These are phyloP conservation scores for Drosophila nannoptera DNA, from an alignment of 1,140 invertebrate species.

Conservation along the genomic window DNA sequence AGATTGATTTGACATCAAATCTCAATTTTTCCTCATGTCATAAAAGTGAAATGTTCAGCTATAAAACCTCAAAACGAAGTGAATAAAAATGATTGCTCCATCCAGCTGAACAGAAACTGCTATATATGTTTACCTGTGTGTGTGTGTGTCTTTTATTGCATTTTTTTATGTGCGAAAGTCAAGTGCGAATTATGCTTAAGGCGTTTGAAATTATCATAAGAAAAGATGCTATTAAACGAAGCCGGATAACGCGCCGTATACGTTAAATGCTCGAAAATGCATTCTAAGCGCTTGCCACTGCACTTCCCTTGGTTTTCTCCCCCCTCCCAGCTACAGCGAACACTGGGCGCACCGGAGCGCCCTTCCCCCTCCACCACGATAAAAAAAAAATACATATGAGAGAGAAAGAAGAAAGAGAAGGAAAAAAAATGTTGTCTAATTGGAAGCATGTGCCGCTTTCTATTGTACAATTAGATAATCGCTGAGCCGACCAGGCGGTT, in stretches of 20 bases:
- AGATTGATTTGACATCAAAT: slow-evolving; percentile 12
- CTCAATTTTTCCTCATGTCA: slow-evolving; percentile 7
- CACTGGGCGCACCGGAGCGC: too few species aligned
- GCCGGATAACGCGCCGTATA: neutral
- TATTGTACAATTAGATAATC: slow-evolving; percentile 70
- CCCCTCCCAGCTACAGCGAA: too few species aligned
- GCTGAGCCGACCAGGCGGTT: slow-evolving; percentile 34
- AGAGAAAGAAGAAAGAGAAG: slow-evolving; percentile 23
- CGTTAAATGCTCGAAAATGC: neutral
- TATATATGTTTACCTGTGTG: neutral
- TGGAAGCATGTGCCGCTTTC: slow-evolving; percentile 60
- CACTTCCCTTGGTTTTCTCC: too few species aligned
- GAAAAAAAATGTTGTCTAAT: slow-evolving; percentile 63
- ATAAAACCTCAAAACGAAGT: slow-evolving; percentile 19
- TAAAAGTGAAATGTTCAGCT: slow-evolving; percentile 56
- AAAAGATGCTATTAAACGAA: slow-evolving; percentile 2
- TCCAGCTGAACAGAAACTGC: slow-evolving; percentile 11
- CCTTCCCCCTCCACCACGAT: too few species aligned
- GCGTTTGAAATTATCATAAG: slow-evolving; percentile 3
- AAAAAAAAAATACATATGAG: too few species aligned
- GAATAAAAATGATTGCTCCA: slow-evolving; percentile 42
- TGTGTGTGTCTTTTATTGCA: slow-evolving; percentile 24
- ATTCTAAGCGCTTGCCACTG: neutral
- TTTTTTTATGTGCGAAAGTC: slow-evolving; percentile 65
- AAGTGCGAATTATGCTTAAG: slow-evolving; percentile 19